Evolutionary conservation across 2,888 invertebrate genomes (phyloP), one percentile per base, ranked within the genome.

Genomic region (Agrenia bidenticulata): DNA sequence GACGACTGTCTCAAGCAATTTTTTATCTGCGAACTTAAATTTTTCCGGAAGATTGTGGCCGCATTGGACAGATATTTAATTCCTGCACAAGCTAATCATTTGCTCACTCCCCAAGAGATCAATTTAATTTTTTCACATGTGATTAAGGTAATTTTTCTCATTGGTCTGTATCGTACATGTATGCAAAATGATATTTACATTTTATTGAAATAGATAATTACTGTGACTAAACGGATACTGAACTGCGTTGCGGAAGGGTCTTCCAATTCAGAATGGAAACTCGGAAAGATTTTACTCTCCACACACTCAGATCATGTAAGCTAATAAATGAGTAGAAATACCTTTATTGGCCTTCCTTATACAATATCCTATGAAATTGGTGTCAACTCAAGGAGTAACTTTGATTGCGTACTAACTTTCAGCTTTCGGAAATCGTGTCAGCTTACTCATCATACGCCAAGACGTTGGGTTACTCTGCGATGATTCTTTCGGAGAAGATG

Each of bases 261-360:
- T 23, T 66, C 64, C 17, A 65, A 41, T 50, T 63, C 69, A 15
- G 62, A 66, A n/a, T 75, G 73, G 73, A 72, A 71, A 41, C 63
- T 75, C n/a, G 72, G 70, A 19, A 66, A 69, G 56, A 67, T 73
- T 45, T 58, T 75, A 7, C 66, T 70, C 41, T 67, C 72, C 1
- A 75, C 75, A 13, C 73, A 75, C 68, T 67, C 72, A 9, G 75
- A 75, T 62, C 75, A 75, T 53, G 75, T 75, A 69, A 67, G n/a
- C 19, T 15, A 39, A 32, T 27, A n/a, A 15, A 13, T 27, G 9
- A 7, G 7, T 39, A 39, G 13, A n/a, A n/a, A n/a, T n/a, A n/a
- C n/a, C n/a, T n/a, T n/a, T n/a, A n/a, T n/a, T n/a, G n/a, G n/a
- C n/a, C n/a, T n/a, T n/a, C n/a, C n/a, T n/a, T n/a, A n/a, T n/a